A percentile compares a stretch with the other conserved stretches of the same genome.
These are phyloP conservation scores for Caretta caretta DNA, from an alignment of 2,113 vertebrate species.

Conservation along the genomic window DNA sequence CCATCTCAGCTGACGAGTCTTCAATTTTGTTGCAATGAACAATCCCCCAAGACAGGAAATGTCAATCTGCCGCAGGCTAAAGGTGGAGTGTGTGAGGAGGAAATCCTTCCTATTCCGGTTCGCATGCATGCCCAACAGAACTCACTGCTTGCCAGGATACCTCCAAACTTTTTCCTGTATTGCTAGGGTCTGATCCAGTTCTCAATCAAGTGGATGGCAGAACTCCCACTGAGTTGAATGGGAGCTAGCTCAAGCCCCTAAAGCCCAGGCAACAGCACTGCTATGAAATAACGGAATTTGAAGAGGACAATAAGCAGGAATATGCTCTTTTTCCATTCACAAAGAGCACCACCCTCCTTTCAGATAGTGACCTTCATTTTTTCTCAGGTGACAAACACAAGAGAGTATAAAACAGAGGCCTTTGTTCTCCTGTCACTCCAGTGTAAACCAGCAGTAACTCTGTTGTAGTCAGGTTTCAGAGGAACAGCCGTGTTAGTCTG, in stretches of 20 bases:
- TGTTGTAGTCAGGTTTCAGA: not conserved
- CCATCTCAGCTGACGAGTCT: not conserved
- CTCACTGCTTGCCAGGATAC: not conserved
- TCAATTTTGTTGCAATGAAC: not conserved
- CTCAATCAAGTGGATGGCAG: not conserved
- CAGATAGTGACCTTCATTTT: not conserved
- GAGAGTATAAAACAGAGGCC: not conserved
- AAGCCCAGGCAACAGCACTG: not conserved
- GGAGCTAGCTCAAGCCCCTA: not conserved
- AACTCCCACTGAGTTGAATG: not conserved
- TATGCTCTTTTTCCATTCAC: not conserved
- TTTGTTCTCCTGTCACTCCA: not conserved
- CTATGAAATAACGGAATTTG: not conserved
- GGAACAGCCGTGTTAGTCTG: no score
- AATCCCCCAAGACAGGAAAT: not conserved
- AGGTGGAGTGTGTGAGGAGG: fast-evolving
- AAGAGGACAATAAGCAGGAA: not conserved
- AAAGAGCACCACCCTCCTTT: not conserved
- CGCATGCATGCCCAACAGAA: not conserved
- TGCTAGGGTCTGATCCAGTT: not conserved
- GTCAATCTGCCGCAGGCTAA: not conserved
- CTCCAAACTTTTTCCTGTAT: not conserved
- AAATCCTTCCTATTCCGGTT: not conserved
- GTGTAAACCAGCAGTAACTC: not conserved
- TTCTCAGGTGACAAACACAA: not conserved